A percentile compares a stretch with the other conserved stretches of the same genome.
Conservation (phyloP, 2,888 invertebrate species). For the Sycophila texana region DNA sequence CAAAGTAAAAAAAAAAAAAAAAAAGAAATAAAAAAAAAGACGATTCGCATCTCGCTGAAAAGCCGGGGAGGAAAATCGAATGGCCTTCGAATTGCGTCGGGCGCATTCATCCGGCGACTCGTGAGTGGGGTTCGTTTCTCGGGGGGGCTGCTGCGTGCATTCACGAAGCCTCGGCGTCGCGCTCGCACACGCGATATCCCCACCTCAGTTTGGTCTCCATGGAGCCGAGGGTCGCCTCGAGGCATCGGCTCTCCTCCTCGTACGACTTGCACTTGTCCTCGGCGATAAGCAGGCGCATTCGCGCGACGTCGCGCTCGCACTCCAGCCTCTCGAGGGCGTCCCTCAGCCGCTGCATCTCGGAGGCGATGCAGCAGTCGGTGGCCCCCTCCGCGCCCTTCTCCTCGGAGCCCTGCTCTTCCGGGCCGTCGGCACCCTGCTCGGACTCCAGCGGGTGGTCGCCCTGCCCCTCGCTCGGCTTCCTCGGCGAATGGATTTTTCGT, state of each 20-base stretch:
- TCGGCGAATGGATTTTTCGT: conserved; percentile 19
- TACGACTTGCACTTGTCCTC: conserved; percentile 49
- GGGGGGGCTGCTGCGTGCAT: too few relatives aligned
- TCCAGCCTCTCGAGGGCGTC: conserved; percentile 36
- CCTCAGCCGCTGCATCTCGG: conserved; percentile 34
- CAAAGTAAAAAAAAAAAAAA: too few relatives aligned
- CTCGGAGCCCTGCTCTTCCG: neutral
- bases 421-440: neutral
- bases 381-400: neutral
- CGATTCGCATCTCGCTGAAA: too few relatives aligned
- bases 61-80: too few relatives aligned
- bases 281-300: conserved; percentile 21
- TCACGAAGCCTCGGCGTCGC: too few relatives aligned
- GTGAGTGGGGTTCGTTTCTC: too few relatives aligned
- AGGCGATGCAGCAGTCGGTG: neutral
- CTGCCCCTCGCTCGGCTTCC: conserved; percentile 20
- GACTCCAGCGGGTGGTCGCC: too few relatives aligned
- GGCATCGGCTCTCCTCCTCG: conserved; percentile 36
- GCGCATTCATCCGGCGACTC: too few relatives aligned
- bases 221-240: conserved; percentile 37
- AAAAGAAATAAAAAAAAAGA: too few relatives aligned
- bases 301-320: conserved; percentile 35
- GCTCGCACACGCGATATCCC: neutral
- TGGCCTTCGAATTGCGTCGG: too few relatives aligned
- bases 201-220: conserved; percentile 53